Conservation (phyloP, 2,113 vertebrate genomes). For the Alethe castanea region DNA sequence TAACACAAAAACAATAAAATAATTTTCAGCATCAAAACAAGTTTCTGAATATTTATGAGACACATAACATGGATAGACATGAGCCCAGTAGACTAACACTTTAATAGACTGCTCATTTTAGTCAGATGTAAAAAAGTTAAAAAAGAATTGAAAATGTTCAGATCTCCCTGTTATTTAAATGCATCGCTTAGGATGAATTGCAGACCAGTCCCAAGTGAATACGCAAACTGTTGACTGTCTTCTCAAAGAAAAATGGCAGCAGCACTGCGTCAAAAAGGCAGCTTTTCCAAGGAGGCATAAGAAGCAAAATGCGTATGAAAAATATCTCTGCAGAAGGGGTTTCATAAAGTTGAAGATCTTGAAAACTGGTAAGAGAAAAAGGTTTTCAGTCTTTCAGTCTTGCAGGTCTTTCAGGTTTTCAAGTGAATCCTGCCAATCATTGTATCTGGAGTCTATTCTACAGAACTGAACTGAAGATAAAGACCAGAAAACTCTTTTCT, state of each 20-base stretch:
- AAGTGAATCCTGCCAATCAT: not conserved
- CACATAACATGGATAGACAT: not conserved
- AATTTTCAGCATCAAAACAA: conserved; percentile 11
- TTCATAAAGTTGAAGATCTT: not conserved
- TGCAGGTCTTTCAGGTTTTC: not conserved
- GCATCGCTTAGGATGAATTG: not conserved
- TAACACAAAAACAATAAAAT: not conserved
- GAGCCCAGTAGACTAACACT: not conserved
- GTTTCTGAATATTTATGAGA: conserved; percentile 29
- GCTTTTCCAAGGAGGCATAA: not conserved
- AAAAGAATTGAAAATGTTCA: conserved; percentile 3
- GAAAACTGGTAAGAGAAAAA: not conserved
- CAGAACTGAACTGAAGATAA: not conserved
- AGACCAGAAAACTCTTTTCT: not conserved
- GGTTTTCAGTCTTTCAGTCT: not conserved
- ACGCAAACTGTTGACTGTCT: not conserved
- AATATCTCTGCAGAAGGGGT: not conserved
- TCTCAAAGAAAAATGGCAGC: not conserved
- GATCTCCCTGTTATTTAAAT: not conserved
- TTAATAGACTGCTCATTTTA: not conserved
- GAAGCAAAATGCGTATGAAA: not conserved
- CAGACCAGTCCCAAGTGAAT: not conserved
- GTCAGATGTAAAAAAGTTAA: not conserved
- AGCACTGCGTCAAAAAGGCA: not conserved
- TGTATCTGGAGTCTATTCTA: not conserved